Evolutionary conservation across 2,113 vertebrate species (phyloP).

Genomic region (Podarcis muralis): DNA sequence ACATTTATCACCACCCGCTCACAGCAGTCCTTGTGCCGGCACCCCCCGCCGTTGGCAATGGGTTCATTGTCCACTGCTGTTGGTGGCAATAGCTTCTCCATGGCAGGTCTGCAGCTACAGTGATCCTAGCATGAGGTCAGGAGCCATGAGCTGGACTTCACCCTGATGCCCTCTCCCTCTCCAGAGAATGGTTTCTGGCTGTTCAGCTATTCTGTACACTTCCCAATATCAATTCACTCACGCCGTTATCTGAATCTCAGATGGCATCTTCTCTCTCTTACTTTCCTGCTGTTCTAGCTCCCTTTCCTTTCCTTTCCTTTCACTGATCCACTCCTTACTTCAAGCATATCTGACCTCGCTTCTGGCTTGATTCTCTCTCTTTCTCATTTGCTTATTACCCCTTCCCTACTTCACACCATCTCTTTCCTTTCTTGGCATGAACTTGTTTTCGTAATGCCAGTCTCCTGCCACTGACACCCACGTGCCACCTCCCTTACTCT

Average conservation of each 20-base stretch:
- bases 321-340: constrained; percentile 30
- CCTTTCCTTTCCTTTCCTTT: constrained; percentile 47
- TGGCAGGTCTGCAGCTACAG: constrained; percentile 4
- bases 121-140: background rate
- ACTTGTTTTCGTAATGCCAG: constrained; percentile 48
- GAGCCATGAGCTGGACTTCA: constrained; percentile 31
- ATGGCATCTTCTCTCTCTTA: background rate
- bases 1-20: constrained; percentile 80
- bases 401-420: constrained; percentile 18
- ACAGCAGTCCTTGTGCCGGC: constrained; percentile 42
- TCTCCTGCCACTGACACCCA: constrained; percentile 61
- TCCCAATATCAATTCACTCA: background rate
- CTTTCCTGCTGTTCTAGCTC: background rate
- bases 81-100: constrained; percentile 3
- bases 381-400: constrained; percentile 40
- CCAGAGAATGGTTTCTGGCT: background rate
- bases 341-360: constrained; percentile 67
- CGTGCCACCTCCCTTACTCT: background rate
- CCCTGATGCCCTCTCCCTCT: background rate
- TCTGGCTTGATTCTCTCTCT: constrained; percentile 51
- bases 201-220: background rate
- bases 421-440: constrained; percentile 62
- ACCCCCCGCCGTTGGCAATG: background rate
- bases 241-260: background rate
- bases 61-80: background rate